Conservation (phyloP, 64 coral and sea anemone species). For the Actinia tenebrosa region DNA sequence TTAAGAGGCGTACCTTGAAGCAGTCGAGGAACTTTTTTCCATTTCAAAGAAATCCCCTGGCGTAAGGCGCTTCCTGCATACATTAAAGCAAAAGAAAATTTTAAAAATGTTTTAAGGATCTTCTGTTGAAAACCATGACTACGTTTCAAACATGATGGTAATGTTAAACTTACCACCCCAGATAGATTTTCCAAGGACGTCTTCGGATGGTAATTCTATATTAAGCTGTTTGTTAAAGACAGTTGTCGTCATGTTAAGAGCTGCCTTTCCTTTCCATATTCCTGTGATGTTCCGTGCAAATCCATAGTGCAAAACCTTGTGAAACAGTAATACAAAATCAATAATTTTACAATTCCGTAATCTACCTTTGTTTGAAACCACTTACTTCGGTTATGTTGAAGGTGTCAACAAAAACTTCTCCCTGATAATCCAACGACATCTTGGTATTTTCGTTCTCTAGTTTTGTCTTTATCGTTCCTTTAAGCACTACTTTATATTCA, state of each 20-base stretch:
- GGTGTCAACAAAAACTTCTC: background rate
- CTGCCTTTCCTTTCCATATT: background rate
- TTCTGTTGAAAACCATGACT: too few relatives aligned
- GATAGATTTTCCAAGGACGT: background rate
- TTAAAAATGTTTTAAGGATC: too few relatives aligned
- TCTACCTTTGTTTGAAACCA: too few relatives aligned
- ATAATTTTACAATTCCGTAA: too few relatives aligned
- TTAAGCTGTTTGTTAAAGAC: background rate
- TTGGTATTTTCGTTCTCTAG: background rate
- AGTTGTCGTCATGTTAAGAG: background rate
- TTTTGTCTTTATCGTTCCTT: background rate
- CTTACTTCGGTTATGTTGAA: background rate
- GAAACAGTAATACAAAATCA: too few relatives aligned
- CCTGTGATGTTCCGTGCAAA: background rate
- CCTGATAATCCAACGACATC: background rate
- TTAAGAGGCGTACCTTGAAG: background rate
- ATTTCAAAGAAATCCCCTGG: background rate
- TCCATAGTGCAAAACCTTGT: background rate
- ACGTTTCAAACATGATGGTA: too few relatives aligned
- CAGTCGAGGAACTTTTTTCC: too few relatives aligned
- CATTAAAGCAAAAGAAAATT: background rate
- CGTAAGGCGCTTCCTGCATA: background rate
- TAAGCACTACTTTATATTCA: background rate
- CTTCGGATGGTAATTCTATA: background rate
- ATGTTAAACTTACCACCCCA: background rate